Conservation (phyloP, 1,140 invertebrate species). For the Reticulitermes speratus region DNA sequence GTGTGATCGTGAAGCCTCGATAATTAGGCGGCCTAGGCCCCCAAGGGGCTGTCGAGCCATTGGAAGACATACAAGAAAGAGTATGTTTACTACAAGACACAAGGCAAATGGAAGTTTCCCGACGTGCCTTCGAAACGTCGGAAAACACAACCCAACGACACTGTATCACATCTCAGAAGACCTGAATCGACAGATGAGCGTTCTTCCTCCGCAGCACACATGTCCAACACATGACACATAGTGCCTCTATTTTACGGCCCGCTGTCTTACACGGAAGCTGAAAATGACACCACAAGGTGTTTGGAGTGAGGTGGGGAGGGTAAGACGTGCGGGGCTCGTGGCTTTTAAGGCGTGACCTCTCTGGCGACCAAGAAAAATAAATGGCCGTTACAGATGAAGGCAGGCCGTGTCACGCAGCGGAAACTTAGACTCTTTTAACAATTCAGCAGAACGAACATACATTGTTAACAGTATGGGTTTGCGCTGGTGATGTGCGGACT, state of each 20-base stretch:
- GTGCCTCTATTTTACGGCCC: background rate
- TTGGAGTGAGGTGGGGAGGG: background rate
- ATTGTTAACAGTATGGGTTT: background rate
- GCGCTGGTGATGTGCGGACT: too few species aligned
- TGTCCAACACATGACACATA: background rate
- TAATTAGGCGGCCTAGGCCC: too few species aligned
- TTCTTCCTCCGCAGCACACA: background rate
- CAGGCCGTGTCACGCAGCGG: background rate
- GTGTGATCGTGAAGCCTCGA: too few species aligned
- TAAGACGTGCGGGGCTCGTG: background rate
- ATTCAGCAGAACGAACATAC: background rate
- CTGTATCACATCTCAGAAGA: too few species aligned
- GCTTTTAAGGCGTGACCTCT: slow-evolving; percentile 3
- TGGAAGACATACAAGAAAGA: too few species aligned
- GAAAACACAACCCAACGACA: too few species aligned
- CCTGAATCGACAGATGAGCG: too few species aligned
- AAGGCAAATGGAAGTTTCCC: too few species aligned
- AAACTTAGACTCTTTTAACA: background rate
- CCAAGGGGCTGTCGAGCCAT: too few species aligned
- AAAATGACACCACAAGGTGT: background rate
- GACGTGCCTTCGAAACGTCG: too few species aligned
- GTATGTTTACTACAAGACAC: too few species aligned
- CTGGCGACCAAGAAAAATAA: background rate
- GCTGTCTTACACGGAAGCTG: background rate
- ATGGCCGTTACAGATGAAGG: background rate